Percentiles rank a stretch among this genome's conserved stretches.
Conservation (phyloP, 30 jellyfish, hydroid and myxozoan genomes). For the Aurelia aurita region DNA sequence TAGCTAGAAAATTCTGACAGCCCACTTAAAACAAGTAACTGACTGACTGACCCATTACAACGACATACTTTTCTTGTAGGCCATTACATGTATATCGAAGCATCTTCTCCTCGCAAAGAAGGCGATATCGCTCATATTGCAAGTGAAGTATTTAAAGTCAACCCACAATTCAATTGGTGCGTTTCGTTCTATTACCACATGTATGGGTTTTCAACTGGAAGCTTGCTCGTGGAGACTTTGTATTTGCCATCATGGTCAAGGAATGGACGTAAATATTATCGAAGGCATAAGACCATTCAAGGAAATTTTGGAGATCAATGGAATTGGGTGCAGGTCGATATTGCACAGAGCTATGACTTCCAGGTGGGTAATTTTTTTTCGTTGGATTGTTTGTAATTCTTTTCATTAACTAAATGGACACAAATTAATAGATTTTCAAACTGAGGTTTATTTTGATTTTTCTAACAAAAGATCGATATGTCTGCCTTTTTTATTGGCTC, state of each 20-base stretch:
- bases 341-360: conserved; percentile 85
- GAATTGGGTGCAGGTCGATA: conserved; percentile 84
- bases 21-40: too few relatives aligned
- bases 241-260: conserved; percentile 75
- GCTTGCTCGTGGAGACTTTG: conserved; percentile 76
- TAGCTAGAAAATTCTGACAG: too few relatives aligned
- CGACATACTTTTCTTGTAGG: conserved; percentile 39
- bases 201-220: conserved; percentile 84
- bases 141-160: conserved; percentile 90
- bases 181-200: conserved; percentile 93
- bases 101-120: conserved; percentile 87
- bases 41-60: too few relatives aligned
- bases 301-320: conserved; percentile 88
- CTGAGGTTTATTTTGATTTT: too few relatives aligned
- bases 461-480: too few relatives aligned
- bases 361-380: conserved; percentile 47
- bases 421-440: too few relatives aligned
- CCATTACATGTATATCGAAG: conserved; percentile 88
- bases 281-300: conserved; percentile 48
- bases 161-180: conserved; percentile 96
- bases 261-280: conserved; percentile 61
- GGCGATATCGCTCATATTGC: conserved; percentile 84
- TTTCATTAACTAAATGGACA: too few relatives aligned
- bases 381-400: too few relatives aligned
- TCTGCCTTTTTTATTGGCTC: too few relatives aligned